phyloP scores from a whole-genome alignment of 2,888 invertebrate genomes.

The Hermaeophaga mercurialis region DNA sequence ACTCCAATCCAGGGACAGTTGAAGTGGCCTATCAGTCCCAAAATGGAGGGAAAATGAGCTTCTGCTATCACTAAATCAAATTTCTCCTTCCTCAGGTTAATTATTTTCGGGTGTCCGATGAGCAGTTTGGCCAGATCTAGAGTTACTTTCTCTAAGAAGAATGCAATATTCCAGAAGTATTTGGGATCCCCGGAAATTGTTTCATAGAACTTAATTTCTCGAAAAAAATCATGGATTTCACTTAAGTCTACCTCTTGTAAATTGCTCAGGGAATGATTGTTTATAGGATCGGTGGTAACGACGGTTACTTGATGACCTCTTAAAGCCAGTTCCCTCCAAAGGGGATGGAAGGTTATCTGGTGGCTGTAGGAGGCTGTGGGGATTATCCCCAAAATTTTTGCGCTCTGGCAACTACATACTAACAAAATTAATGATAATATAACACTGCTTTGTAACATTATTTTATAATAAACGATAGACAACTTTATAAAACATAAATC shows the following conservation, averaged over 20 bases:
- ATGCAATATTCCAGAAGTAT: slow-evolving; percentile 11
- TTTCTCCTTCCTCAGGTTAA: slow-evolving; percentile 38
- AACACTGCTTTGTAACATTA: not conserved
- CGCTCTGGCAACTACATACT: slow-evolving; percentile 24
- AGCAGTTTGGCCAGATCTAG: slow-evolving; percentile 6
- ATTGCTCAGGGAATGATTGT: slow-evolving; percentile 51
- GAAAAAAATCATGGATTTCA: slow-evolving; percentile 45
- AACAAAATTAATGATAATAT: not conserved
- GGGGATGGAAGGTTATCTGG: slow-evolving; percentile 57
- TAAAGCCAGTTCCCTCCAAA: slow-evolving; percentile 56
- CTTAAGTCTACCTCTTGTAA: slow-evolving; percentile 55
- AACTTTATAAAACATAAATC: not conserved
- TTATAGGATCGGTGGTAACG: slow-evolving; percentile 56
- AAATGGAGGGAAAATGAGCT: slow-evolving; percentile 40
- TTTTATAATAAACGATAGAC: not conserved
- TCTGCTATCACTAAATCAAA: slow-evolving; percentile 50
- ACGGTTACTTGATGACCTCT: slow-evolving; percentile 60
- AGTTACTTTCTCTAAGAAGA: slow-evolving; percentile 1
- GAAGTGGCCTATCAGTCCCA: slow-evolving; percentile 47
- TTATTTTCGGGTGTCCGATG: slow-evolving; percentile 2
- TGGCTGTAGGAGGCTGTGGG: slow-evolving; percentile 54
- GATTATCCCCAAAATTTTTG: slow-evolving; percentile 38
- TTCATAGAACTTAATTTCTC: slow-evolving; percentile 28
- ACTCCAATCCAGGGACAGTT: slow-evolving; percentile 51
- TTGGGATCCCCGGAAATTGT: slow-evolving; percentile 12